Percentiles rank a stretch among this genome's conserved stretches.
Conservation (phyloP, 2,797 vertebrate species). For the Rhinoraja longicauda region DNA sequence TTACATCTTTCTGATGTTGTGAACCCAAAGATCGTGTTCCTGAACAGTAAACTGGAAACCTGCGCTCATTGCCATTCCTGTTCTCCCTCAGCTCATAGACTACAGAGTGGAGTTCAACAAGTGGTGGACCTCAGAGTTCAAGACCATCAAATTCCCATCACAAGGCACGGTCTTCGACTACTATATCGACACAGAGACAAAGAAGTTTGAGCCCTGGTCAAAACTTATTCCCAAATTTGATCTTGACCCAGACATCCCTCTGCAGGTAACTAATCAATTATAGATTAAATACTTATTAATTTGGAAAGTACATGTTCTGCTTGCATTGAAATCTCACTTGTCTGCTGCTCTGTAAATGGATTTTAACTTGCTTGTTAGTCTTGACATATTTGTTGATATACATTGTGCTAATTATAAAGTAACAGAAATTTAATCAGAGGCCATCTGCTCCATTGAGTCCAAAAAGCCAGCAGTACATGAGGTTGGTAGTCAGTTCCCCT, state of each 20-base stretch:
- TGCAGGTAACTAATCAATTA: conserved; percentile 68
- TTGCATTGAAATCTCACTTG: background rate
- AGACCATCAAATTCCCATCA: conserved; percentile 88
- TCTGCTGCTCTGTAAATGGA: background rate
- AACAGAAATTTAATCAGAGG: too few species aligned
- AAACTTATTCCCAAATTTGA: conserved; percentile 80
- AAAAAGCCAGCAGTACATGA: too few species aligned
- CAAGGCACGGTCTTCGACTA: conserved; percentile 91
- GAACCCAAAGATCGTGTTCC: background rate
- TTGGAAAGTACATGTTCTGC: background rate
- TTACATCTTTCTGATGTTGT: background rate
- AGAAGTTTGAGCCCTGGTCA: conserved; percentile 89
- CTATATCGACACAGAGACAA: conserved; percentile 81
- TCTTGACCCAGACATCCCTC: conserved; percentile 75
- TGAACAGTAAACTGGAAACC: background rate
- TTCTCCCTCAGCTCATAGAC: conserved; percentile 72
- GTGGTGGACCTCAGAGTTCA: conserved; percentile 91
- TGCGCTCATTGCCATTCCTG: conserved; percentile 38
- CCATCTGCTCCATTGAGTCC: too few species aligned
- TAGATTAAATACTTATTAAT: background rate
- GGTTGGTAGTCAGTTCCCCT: too few species aligned
- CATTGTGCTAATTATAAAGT: background rate
- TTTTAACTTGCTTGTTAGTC: background rate
- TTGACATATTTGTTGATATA: background rate
- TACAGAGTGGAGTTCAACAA: conserved; percentile 91